Evolutionary conservation across 1,140 invertebrate species (phyloP), one percentile per base, ranked within the genome.

Genomic region (Trachelipus rathkii): DNA sequence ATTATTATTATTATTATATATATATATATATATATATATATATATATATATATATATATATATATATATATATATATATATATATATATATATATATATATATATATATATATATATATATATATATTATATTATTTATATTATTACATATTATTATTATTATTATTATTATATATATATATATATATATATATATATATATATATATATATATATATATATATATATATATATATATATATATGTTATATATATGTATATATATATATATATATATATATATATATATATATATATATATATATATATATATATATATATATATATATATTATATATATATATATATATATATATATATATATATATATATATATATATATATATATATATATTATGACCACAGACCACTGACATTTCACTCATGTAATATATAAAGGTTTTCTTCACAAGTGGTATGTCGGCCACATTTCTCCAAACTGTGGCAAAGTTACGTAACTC

Each of bases 1-100:
- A n/a, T n/a, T n/a, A n/a, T n/a, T n/a, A n/a, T n/a, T n/a, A n/a
- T n/a, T n/a, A 15, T 60, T n/a, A n/a, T 60, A n/a, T n/a, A 60
- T 15, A 15, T n/a, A n/a, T 60, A 60, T 60, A 60, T 60, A 60
- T 60, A 60, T 60, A 60, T 60, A 21, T 60, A 60, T 60, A 60
- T 60, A 60, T 60, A 60, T 60, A 60, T 60, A 60, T 60, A 60
- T 60, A 60, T 60, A 60, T 60, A 60, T 60, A 60, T 60, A 60
- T 60, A 60, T 60, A 60, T 60, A 60, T 60, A 60, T 60, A 60
- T 60, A 60, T 60, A 60, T 60, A 60, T 60, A 60, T 60, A 60
- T 60, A 60, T 60, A 60, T 60, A 60, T 60, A 60, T 60, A 60
- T 60, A 60, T 60, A 60, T 60, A 21, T n/a, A 60, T n/a, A n/a